Percentiles rank a stretch among this genome's conserved stretches.
Evolutionary conservation across 92 coral and sea anemone species (phyloP).

Genomic region (Hydrozoanthus gracilis): DNA sequence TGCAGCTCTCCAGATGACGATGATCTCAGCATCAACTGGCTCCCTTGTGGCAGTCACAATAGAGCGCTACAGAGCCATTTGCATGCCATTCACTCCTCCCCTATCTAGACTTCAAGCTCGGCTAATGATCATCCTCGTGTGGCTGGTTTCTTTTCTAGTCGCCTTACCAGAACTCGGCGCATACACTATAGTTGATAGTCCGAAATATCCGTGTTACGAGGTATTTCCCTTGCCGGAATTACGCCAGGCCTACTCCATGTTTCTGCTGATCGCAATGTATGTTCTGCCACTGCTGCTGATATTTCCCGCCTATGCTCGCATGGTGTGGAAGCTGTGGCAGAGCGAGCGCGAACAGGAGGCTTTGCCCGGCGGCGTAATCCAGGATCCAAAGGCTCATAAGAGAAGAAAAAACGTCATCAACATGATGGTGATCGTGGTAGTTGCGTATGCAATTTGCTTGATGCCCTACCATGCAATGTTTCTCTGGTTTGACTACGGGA

Average conservation of each 20-base stretch:
- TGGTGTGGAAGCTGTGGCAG: slow-evolving; percentile 80
- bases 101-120: slow-evolving; percentile 90
- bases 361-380: slow-evolving; percentile 76
- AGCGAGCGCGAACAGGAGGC: slow-evolving; percentile 58
- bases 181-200: slow-evolving; percentile 30
- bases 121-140: slow-evolving; percentile 78
- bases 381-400: slow-evolving; percentile 79
- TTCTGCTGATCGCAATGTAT: slow-evolving; percentile 78
- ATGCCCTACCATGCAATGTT: slow-evolving; percentile 83
- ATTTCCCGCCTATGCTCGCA: slow-evolving; percentile 82
- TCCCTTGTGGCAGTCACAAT: slow-evolving; percentile 92
- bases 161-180: slow-evolving; percentile 93
- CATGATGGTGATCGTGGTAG: slow-evolving; percentile 94
- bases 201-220: slow-evolving; percentile 72
- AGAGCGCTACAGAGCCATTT: slow-evolving; percentile 94
- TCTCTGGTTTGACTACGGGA: slow-evolving; percentile 75
- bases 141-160: slow-evolving; percentile 80
- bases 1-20: slow-evolving; percentile 82
- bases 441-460: slow-evolving; percentile 83
- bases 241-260: slow-evolving; percentile 75
- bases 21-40: slow-evolving; percentile 90
- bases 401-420: slow-evolving; percentile 88
- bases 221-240: slow-evolving; percentile 64
- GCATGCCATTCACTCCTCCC: slow-evolving; percentile 87
- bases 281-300: slow-evolving; percentile 81